Conservation (phyloP, 2,888 invertebrate species). For the Perithous albicinctus region DNA sequence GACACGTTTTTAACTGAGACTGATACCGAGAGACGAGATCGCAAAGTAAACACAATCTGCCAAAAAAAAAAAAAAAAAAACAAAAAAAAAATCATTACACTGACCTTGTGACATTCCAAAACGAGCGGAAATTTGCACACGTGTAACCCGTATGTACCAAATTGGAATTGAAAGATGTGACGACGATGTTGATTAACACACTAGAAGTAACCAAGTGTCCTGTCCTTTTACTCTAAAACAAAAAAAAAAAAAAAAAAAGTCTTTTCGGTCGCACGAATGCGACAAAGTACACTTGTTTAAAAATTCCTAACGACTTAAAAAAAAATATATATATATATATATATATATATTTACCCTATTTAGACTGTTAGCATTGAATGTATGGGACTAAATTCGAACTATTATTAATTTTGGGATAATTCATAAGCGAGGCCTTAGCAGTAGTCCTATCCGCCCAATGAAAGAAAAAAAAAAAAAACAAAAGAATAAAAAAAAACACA, state of each 20-base stretch:
- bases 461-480: slow-evolving; percentile 63
- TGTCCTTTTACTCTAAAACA: slow-evolving; percentile 38
- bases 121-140: slow-evolving; percentile 51
- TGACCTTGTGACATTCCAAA: slow-evolving; percentile 43
- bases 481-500: no score
- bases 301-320: slow-evolving; percentile 58
- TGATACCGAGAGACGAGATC: slow-evolving; percentile 25
- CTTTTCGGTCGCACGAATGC: slow-evolving; percentile 72
- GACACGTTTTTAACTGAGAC: slow-evolving; percentile 37
- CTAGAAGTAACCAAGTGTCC: slow-evolving; percentile 35
- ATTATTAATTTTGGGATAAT: slow-evolving; percentile 76
- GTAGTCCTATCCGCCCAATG: slow-evolving; percentile 84
- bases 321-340: no score
- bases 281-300: slow-evolving; percentile 67
- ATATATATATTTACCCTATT: slow-evolving; percentile 67
- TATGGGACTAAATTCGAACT: slow-evolving; percentile 79
- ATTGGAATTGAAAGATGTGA: slow-evolving; percentile 50
- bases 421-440: slow-evolving; percentile 84
- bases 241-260: slow-evolving; percentile 64
- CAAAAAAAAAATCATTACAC: slow-evolving; percentile 50
- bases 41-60: slow-evolving; percentile 29
- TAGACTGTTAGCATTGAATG: slow-evolving; percentile 79
- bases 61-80: no score
- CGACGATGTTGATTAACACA: slow-evolving; percentile 28
- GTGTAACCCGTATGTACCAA: slow-evolving; percentile 19